These are phyloP conservation scores for Digitonthophagus gazella DNA, from an alignment of 2,888 invertebrate genomes.

Conservation along the genomic window DNA sequence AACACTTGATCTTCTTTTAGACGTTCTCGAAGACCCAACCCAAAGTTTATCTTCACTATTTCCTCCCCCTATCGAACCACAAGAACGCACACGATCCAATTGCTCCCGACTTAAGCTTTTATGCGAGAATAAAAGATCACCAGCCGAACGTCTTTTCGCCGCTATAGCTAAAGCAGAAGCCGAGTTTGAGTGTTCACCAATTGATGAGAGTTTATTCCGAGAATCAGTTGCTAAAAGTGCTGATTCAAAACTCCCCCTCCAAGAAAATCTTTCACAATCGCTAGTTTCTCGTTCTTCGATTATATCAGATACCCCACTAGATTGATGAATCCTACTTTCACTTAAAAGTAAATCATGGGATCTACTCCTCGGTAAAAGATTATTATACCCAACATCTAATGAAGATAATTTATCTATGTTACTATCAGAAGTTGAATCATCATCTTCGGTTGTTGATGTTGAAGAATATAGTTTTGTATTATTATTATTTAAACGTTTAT, in stretches of 20 bases:
- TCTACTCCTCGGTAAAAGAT: slow-evolving; percentile 71
- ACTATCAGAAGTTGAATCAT: slow-evolving; percentile 69
- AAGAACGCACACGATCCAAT: slow-evolving; percentile 71
- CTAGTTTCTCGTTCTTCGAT: slow-evolving; percentile 72
- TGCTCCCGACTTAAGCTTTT: slow-evolving; percentile 76
- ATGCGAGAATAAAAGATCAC: slow-evolving; percentile 77
- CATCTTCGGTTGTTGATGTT: slow-evolving; percentile 68
- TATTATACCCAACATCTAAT: slow-evolving; percentile 53
- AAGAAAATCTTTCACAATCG: slow-evolving; percentile 86
- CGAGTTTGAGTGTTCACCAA: slow-evolving; percentile 63
- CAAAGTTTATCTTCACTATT: slow-evolving; percentile 55
- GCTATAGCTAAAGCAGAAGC: slow-evolving; percentile 67
- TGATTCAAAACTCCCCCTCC: slow-evolving; percentile 92
- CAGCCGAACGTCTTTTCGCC: slow-evolving; percentile 77
- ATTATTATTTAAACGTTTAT: slow-evolving; percentile 55
- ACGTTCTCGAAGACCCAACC: slow-evolving; percentile 45
- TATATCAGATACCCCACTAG: slow-evolving; percentile 56
- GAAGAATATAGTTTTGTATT: slow-evolving; percentile 56
- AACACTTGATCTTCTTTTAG: slow-evolving; percentile 56
- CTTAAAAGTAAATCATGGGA: slow-evolving; percentile 78
- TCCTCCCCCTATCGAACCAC: slow-evolving; percentile 79
- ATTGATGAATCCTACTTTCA: slow-evolving; percentile 57
- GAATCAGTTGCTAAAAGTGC: slow-evolving; percentile 85
- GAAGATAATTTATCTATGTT: slow-evolving; percentile 47
- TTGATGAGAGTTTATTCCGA: slow-evolving; percentile 68